phyloP scores from a whole-genome alignment of 1,140 invertebrate species.

The Drosophila nebulosa region DNA sequence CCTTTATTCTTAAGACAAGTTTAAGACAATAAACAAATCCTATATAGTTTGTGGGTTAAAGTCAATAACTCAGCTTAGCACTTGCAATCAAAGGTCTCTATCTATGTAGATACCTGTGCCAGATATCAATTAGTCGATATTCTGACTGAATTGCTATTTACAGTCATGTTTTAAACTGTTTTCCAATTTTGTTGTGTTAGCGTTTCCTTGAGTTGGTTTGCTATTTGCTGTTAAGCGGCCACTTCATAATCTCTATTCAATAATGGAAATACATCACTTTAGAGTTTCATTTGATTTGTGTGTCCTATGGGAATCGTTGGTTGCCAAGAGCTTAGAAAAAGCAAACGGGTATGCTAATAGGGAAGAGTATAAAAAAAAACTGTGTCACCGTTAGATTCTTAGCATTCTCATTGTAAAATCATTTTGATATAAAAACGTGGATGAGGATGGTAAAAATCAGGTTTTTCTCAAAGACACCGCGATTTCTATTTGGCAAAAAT shows the following conservation, averaged over 20 bases:
- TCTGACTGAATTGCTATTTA: neutral
- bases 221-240: neutral
- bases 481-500: constrained; percentile 38
- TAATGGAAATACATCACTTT: neutral
- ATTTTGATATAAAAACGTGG: constrained; percentile 1
- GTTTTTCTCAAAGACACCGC: constrained; percentile 6
- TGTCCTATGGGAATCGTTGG: neutral
- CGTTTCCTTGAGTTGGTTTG: neutral
- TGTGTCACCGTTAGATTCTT: constrained; percentile 17
- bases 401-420: neutral
- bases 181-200: neutral
- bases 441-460: neutral
- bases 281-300: neutral
- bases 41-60: no score
- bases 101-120: neutral
- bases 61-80: no score
- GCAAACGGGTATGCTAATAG: neutral
- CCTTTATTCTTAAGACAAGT: no score
- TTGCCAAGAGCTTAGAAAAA: constrained; percentile 6
- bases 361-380: neutral
- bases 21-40: no score
- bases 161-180: neutral
- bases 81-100: neutral
- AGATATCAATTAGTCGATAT: neutral
- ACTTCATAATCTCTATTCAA: neutral